phyloP scores from a whole-genome alignment of 2,113 vertebrate species.

The Phyllopteryx taeniolatus region DNA sequence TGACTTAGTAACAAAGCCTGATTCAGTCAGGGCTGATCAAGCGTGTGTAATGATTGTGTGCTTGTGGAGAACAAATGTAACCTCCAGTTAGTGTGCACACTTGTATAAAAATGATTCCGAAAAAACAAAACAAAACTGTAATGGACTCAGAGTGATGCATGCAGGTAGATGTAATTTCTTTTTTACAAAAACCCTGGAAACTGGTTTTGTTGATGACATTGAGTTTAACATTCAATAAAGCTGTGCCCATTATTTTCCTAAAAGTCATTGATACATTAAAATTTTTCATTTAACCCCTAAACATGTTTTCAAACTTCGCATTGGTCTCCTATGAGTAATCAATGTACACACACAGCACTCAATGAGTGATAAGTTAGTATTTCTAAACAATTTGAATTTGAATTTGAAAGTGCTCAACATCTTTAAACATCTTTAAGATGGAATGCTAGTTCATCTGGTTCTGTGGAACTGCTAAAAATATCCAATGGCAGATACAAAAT shows the following conservation, averaged over 20 bases:
- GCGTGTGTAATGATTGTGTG: background rate
- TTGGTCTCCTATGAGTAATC: background rate
- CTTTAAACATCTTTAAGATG: too few relatives aligned
- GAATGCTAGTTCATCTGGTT: too few relatives aligned
- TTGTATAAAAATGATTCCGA: constrained; percentile 20
- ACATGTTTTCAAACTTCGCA: too few relatives aligned
- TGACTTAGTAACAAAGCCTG: background rate
- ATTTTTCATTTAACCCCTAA: too few relatives aligned
- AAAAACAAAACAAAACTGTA: background rate
- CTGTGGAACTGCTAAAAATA: too few relatives aligned
- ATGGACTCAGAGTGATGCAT: constrained; percentile 4
- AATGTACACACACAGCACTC: background rate
- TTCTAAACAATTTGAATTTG: background rate
- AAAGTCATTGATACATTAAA: too few relatives aligned
- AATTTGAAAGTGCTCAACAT: too few relatives aligned
- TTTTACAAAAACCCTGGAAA: background rate
- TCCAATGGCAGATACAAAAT: too few relatives aligned
- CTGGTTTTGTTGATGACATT: background rate
- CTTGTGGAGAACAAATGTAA: too few relatives aligned
- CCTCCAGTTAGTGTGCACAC: constrained; percentile 5
- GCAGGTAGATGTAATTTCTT: constrained; percentile 2
- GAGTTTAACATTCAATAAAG: background rate
- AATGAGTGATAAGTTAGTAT: background rate
- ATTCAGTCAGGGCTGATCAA: background rate
- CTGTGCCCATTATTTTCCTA: background rate